Conservation (phyloP, 2,113 vertebrate species). For the Danio rerio region GRCz12tu NC_133200.1:31120001-31120500, state of each 20-base stretch:
- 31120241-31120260: slow-evolving; percentile 97
- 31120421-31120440: slow-evolving; percentile 93
- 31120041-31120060: slow-evolving; percentile 91
- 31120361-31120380: slow-evolving; percentile 75
- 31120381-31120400: slow-evolving; percentile 93
- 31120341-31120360: background rate
- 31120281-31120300: slow-evolving; percentile 72
- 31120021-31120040: slow-evolving; percentile 88
- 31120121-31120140: background rate
- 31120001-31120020: slow-evolving; percentile 93
- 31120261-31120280: slow-evolving; percentile 91
- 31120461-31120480: background rate
- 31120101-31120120: background rate
- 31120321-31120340: background rate
- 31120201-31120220: slow-evolving; percentile 96
- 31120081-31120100: slow-evolving; percentile 97
- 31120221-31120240: slow-evolving; percentile 97
- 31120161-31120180: slow-evolving; percentile 83
- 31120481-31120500: background rate
- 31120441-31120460: slow-evolving; percentile 96
- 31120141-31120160: too few relatives aligned
- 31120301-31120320: slow-evolving; percentile 9
- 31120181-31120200: slow-evolving; percentile 91
- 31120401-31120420: slow-evolving; percentile 94
- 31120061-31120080: slow-evolving; percentile 91